These are phyloP conservation scores for Pseudopodoces humilis DNA, from an alignment of 2,113 vertebrate genomes.

Conservation along the genomic window DNA sequence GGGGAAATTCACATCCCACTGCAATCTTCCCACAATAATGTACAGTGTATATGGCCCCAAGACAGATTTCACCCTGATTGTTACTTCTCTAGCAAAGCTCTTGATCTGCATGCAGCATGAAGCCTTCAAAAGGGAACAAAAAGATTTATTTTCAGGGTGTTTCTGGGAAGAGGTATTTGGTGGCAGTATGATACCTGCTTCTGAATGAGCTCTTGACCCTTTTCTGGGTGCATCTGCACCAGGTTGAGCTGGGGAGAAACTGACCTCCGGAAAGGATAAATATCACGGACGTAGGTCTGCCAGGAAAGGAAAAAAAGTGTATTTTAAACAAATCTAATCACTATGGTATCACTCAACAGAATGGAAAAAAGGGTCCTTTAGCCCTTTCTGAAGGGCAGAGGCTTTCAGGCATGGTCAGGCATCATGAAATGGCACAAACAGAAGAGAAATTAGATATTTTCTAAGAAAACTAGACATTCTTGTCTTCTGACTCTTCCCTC, in stretches of 20 bases:
- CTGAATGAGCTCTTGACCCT: constrained; percentile 97
- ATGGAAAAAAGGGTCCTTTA: not conserved
- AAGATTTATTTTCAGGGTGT: not conserved
- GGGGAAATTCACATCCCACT: not conserved
- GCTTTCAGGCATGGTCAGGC: not conserved
- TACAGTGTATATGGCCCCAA: not conserved
- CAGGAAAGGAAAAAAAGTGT: not conserved
- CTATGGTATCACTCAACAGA: not conserved
- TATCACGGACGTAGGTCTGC: constrained; percentile 96
- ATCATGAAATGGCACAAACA: not conserved
- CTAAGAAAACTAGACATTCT: not conserved
- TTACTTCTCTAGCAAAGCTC: not conserved
- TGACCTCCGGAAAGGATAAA: constrained; percentile 96
- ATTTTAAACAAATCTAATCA: not conserved
- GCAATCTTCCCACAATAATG: not conserved
- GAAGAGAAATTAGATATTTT: not conserved
- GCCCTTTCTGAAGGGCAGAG: not conserved
- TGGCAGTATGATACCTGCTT: constrained; percentile 82
- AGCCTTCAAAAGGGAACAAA: not conserved
- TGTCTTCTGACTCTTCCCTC: not conserved
- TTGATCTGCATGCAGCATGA: not conserved
- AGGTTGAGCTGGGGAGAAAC: constrained; percentile 97
- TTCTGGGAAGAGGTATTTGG: not conserved
- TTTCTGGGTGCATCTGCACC: constrained; percentile 96
- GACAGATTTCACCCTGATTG: not conserved